Conservation (phyloP, 2,113 vertebrate genomes). For the Pomatorhinus ruficollis region DNA sequence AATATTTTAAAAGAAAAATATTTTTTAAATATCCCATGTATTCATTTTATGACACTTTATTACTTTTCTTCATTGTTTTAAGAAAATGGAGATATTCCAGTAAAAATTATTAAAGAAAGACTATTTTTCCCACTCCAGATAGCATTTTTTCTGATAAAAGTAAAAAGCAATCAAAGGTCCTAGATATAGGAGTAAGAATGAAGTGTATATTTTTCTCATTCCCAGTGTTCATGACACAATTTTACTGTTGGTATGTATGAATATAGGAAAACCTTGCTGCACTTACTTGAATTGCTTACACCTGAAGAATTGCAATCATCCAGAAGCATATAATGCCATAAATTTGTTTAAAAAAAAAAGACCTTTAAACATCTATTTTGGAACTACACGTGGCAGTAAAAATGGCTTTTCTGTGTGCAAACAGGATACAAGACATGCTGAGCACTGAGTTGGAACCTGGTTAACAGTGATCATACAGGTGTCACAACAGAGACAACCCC, state of each 20-base stretch:
- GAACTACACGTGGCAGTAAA: not conserved
- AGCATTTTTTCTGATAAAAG: not conserved
- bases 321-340: not conserved
- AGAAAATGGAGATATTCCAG: not conserved
- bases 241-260: not conserved
- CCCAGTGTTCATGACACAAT: not conserved
- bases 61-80: slow-evolving; percentile 43
- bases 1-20: slow-evolving; percentile 30
- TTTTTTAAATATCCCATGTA: slow-evolving; percentile 21
- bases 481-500: not conserved
- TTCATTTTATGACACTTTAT: not conserved
- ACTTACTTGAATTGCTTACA: not conserved
- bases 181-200: not conserved
- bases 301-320: not conserved
- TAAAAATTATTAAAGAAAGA: not conserved
- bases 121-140: not conserved
- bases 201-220: not conserved
- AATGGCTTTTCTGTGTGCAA: not conserved
- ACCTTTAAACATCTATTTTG: not conserved
- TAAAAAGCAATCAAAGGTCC: not conserved
- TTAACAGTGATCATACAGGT: not conserved
- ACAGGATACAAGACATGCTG: not conserved
- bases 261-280: not conserved
- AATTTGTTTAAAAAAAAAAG: not conserved
- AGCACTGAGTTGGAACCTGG: not conserved